A percentile compares a stretch with the other conserved stretches of the same genome.
Conservation (phyloP, 2,113 vertebrate genomes). For the Varanus salvator region DNA sequence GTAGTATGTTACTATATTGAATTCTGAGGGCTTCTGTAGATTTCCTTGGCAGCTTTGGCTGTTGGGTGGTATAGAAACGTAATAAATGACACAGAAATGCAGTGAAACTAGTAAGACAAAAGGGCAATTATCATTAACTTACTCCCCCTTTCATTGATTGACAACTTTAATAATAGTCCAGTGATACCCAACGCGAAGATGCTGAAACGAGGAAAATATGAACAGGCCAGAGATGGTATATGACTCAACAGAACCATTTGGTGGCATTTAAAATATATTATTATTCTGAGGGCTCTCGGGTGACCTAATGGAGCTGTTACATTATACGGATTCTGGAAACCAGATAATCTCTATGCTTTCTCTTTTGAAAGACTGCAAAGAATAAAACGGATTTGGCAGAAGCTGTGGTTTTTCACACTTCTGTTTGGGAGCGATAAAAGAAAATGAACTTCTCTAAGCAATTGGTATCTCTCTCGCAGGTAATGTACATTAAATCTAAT, state of each 20-base stretch:
- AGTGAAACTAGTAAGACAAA: neutral
- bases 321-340: rapidly evolving
- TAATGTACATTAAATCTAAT: constrained; percentile 21
- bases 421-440: neutral
- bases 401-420: neutral
- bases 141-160: neutral
- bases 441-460: neutral
- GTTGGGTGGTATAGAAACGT: neutral
- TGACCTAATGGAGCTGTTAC: rapidly evolving
- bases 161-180: neutral
- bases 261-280: neutral
- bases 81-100: neutral
- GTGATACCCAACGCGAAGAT: neutral
- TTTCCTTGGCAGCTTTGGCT: too few relatives aligned
- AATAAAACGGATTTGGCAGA: neutral
- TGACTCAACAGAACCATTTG: neutral
- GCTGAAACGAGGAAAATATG: neutral
- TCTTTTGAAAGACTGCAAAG: neutral
- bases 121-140: neutral
- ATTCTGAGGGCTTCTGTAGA: too few relatives aligned
- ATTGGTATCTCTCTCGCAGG: constrained; percentile 12
- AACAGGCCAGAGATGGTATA: neutral
- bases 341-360: neutral
- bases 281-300: neutral
- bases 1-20: too few relatives aligned